A percentile compares a stretch with the other conserved stretches of the same genome.
These are phyloP conservation scores for Gopherus evgoodei DNA, from an alignment of 2,113 vertebrate genomes.

Conservation along the genomic window DNA sequence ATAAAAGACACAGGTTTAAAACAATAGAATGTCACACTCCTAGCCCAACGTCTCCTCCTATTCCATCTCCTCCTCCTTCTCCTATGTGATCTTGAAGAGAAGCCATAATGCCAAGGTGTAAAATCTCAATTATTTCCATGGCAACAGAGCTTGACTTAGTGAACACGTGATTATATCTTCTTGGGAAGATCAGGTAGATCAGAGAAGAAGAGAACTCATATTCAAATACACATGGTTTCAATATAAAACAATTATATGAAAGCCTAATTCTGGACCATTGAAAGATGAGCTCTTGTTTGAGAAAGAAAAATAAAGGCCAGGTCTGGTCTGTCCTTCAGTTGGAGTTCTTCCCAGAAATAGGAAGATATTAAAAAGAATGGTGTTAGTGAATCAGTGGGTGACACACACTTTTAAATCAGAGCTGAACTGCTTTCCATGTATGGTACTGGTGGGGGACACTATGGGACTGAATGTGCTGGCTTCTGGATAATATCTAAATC, in stretches of 20 bases:
- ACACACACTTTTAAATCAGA: background rate
- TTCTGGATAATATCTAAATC: background rate
- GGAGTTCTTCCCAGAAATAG: background rate
- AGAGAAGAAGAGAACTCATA: rapidly evolving
- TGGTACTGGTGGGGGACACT: background rate
- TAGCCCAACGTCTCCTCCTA: conserved; percentile 1
- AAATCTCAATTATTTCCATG: conserved; percentile 53
- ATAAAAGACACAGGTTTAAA: conserved; percentile 60
- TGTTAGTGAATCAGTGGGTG: background rate
- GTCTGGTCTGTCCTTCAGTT: background rate
- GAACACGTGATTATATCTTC: background rate
- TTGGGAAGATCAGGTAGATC: background rate
- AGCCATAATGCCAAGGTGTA: conserved; percentile 62
- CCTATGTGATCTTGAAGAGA: conserved; percentile 29
- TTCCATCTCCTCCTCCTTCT: background rate
- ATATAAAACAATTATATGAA: rapidly evolving
- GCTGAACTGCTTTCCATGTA: background rate
- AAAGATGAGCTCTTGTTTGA: rapidly evolving
- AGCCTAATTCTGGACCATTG: background rate
- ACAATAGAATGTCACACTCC: conserved; percentile 39
- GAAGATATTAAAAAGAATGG: rapidly evolving
- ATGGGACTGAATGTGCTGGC: rapidly evolving
- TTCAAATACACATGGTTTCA: background rate
- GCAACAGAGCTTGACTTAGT: background rate
- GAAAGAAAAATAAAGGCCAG: background rate